Conservation (phyloP, 2,797 vertebrate species). For the Huso huso region DNA sequence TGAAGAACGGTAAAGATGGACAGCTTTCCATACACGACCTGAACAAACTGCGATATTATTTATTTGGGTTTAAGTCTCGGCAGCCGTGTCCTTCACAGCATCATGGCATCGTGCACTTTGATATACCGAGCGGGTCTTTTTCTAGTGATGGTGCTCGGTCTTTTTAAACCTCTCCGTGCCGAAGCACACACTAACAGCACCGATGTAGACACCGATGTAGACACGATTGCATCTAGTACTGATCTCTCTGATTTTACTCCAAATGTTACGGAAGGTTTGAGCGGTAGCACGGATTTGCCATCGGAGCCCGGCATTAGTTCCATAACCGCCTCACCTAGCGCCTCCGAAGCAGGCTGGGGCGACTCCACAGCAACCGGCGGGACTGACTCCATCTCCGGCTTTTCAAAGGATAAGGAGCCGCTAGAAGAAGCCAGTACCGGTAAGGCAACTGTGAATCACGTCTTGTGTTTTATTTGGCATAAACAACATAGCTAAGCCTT, state of each 20-base stretch:
- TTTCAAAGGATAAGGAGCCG: slow-evolving; percentile 26
- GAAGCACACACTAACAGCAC: slow-evolving; percentile 35
- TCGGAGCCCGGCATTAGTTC: slow-evolving; percentile 9
- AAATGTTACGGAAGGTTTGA: slow-evolving; percentile 12
- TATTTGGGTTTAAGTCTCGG: slow-evolving; percentile 40
- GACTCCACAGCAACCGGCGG: slow-evolving; percentile 28
- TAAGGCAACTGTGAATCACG: slow-evolving; percentile 33
- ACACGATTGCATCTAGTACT: slow-evolving; percentile 24
- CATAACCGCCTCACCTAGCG: slow-evolving; percentile 14
- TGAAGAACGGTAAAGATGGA: slow-evolving; percentile 20
- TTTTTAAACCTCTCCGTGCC: slow-evolving; percentile 39
- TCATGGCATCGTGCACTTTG: slow-evolving; percentile 58
- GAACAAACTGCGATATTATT: slow-evolving; percentile 34
- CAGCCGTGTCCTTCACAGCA: slow-evolving; percentile 35
- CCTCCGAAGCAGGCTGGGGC: slow-evolving; percentile 33
- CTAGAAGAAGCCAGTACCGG: slow-evolving; percentile 35
- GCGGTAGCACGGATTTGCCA: slow-evolving; percentile 14
- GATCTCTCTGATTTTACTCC: slow-evolving; percentile 5
- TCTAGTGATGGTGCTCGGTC: slow-evolving; percentile 43
- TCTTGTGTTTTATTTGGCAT: too few relatives aligned
- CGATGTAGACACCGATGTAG: slow-evolving; percentile 22
- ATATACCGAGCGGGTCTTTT: slow-evolving; percentile 40
- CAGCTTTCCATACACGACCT: slow-evolving; percentile 52
- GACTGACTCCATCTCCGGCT: slow-evolving; percentile 37
- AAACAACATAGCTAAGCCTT: too few relatives aligned